Percentiles rank a stretch among this genome's conserved stretches.
Conservation (phyloP, 2,113 vertebrate genomes). For the Phodopus roborovskii region DNA sequence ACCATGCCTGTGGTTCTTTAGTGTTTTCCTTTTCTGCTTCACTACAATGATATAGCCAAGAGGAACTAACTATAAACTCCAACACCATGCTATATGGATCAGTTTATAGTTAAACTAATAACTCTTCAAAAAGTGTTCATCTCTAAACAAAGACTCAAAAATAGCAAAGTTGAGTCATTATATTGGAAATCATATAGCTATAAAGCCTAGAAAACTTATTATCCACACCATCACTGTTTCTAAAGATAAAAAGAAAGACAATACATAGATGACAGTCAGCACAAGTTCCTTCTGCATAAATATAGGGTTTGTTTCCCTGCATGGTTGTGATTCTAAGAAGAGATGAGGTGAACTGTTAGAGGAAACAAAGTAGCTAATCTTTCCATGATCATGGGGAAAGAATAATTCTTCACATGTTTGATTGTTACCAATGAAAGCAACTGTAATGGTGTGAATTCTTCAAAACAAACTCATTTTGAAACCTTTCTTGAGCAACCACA, state of each 20-base stretch:
- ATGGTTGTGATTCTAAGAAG: background rate
- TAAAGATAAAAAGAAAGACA: background rate
- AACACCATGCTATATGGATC: background rate
- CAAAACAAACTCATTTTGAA: background rate
- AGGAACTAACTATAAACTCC: background rate
- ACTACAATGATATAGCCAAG: background rate
- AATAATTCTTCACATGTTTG: background rate
- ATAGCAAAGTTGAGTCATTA: background rate
- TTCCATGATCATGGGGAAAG: background rate
- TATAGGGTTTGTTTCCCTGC: background rate
- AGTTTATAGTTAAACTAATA: background rate
- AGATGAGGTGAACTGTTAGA: background rate
- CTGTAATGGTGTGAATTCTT: background rate
- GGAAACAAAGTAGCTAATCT: background rate
- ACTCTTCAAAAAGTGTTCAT: background rate
- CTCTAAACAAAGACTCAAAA: background rate
- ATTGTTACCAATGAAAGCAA: background rate
- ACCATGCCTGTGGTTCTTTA: background rate
- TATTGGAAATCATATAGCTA: background rate
- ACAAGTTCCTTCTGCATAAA: background rate
- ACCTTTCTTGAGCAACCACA: background rate
- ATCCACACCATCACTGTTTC: background rate
- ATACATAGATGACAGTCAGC: no score
- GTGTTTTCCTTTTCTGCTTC: background rate
- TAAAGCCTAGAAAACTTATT: constrained; percentile 3